Evolutionary conservation across 2,113 vertebrate genomes (phyloP).

Genomic region (Nycticebus coucang): DNA sequence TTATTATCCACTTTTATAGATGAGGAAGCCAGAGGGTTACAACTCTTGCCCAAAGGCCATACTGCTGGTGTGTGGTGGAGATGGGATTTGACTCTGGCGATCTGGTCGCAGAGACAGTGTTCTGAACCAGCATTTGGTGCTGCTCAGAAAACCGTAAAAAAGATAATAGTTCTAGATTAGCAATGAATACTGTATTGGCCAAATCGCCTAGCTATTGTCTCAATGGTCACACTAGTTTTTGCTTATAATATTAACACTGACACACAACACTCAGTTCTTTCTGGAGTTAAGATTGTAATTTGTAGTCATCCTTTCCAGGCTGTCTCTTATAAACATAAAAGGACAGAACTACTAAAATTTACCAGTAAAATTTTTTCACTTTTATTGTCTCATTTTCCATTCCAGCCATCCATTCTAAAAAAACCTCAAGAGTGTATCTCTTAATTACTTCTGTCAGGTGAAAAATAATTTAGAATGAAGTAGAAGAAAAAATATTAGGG

Average conservation of each 20-base stretch:
- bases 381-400: background rate
- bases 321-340: background rate
- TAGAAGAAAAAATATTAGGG: background rate
- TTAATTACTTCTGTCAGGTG: background rate
- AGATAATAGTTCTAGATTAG: background rate
- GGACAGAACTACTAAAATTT: background rate
- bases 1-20: background rate
- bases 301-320: background rate
- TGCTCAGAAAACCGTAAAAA: background rate
- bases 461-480: background rate
- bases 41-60: background rate
- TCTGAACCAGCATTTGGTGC: background rate
- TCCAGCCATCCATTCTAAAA: background rate
- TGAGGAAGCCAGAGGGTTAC: background rate
- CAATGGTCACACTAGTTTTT: background rate
- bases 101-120: background rate
- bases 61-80: background rate
- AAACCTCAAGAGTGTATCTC: background rate
- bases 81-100: background rate
- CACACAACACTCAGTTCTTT: background rate
- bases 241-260: background rate
- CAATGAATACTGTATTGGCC: background rate
- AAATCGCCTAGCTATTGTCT: background rate
- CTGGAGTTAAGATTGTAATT: background rate
- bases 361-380: background rate